Percentiles rank a stretch among this genome's conserved stretches.
Conservation (phyloP, 2,888 invertebrate species). For the Drosophila siamana region DNA sequence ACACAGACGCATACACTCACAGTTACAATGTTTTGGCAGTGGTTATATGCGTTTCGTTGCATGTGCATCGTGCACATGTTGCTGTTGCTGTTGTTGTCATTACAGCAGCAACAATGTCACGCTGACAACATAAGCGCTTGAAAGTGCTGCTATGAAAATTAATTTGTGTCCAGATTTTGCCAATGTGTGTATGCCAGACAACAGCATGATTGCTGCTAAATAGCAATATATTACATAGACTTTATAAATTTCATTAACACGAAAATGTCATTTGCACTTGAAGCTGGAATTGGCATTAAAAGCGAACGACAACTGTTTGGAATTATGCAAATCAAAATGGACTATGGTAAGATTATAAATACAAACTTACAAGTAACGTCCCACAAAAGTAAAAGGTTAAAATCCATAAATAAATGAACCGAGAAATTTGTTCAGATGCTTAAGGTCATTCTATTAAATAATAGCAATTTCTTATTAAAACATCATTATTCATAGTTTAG, state of each 20-base stretch:
- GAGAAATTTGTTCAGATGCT: too few species aligned
- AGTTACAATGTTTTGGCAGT: slow-evolving; percentile 17
- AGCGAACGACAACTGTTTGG: slow-evolving; percentile 4
- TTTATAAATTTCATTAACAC: slow-evolving; percentile 57
- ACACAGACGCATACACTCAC: slow-evolving; percentile 43
- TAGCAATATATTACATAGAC: slow-evolving; percentile 16
- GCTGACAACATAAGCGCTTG: slow-evolving; percentile 73
- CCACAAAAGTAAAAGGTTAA: neutral
- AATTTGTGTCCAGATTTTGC: slow-evolving; percentile 60
- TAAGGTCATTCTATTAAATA: too few species aligned
- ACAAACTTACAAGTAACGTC: neutral
- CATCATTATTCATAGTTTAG: neutral
- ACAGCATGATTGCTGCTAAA: slow-evolving; percentile 6
- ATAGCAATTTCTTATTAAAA: too few species aligned
- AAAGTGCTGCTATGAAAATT: slow-evolving; percentile 66
- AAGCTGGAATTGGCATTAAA: slow-evolving; percentile 7
- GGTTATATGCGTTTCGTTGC: slow-evolving; percentile 26
- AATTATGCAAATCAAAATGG: slow-evolving; percentile 11
- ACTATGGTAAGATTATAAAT: neutral
- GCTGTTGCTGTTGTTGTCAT: slow-evolving; percentile 54
- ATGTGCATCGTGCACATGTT: slow-evolving; percentile 46
- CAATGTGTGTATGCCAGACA: slow-evolving; percentile 26
- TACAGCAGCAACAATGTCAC: slow-evolving; percentile 53
- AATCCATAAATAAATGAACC: neutral
- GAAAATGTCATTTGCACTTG: slow-evolving; percentile 34